Evolutionary conservation across 2,888 invertebrate species (phyloP).

Genomic region (Sesia apiformis): DNA sequence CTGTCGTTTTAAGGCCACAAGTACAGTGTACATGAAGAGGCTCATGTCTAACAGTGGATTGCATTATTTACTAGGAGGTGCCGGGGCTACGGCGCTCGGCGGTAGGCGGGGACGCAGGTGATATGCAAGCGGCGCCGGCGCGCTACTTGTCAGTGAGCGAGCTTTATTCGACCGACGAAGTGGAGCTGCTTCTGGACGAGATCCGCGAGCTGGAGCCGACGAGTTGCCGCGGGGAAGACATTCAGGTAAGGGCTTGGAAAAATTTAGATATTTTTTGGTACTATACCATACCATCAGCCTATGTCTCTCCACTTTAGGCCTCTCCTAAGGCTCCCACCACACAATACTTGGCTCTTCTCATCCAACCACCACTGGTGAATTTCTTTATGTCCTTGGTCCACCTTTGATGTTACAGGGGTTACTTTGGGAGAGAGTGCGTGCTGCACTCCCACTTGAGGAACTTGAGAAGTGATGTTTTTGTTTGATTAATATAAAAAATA

Average conservation of each 20-base stretch:
- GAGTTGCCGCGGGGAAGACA: slow-evolving; percentile 67
- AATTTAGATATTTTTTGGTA: not conserved
- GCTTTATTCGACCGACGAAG: slow-evolving; percentile 71
- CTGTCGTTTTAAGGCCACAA: not conserved
- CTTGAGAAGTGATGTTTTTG: too few species aligned
- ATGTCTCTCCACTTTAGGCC: not conserved
- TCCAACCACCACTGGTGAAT: too few species aligned
- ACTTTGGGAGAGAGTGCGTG: too few species aligned
- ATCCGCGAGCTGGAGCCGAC: slow-evolving; percentile 71
- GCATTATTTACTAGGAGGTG: slow-evolving; percentile 25
- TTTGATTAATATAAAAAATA: too few species aligned
- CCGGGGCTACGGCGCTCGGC: slow-evolving; percentile 48
- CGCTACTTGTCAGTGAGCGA: slow-evolving; percentile 72
- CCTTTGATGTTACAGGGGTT: too few species aligned
- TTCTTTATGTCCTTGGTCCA: too few species aligned
- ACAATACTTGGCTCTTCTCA: too few species aligned
- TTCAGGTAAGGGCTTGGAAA: slow-evolving; percentile 35
- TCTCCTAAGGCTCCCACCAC: too few species aligned
- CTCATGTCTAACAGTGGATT: not conserved
- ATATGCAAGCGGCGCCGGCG: slow-evolving; percentile 69
- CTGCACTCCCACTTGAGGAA: too few species aligned
- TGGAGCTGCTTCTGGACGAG: slow-evolving; percentile 72
- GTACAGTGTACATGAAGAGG: too few species aligned
- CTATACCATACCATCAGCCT: not conserved
- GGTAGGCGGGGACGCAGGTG: slow-evolving; percentile 31